Evolutionary conservation across 2,888 invertebrate species (phyloP).

Genomic region (Lamproptera curius): DNA sequence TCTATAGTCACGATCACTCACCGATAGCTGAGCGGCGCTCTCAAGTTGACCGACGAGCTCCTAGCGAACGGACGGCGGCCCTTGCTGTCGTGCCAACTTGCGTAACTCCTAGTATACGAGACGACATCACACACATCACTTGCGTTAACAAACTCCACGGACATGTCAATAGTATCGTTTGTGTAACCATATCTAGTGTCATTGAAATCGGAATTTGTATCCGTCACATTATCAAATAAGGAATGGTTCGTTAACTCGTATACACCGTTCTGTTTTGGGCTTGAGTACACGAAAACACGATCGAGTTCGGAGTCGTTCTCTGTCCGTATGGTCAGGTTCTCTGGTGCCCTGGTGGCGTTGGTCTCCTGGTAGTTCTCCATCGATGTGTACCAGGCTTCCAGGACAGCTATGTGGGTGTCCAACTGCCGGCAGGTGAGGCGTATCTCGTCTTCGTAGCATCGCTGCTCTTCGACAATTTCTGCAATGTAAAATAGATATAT

Average conservation of each 20-base stretch:
- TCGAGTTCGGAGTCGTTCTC: conserved; percentile 66
- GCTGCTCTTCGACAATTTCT: conserved; percentile 82
- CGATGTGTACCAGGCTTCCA: conserved; percentile 80
- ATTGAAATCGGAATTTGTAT: conserved; percentile 31
- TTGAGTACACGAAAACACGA: conserved; percentile 63
- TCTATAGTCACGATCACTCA: conserved; percentile 40
- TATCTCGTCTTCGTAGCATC: conserved; percentile 79
- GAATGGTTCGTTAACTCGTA: conserved; percentile 55
- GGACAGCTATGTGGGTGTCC: conserved; percentile 80
- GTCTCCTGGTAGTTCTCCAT: conserved; percentile 44
- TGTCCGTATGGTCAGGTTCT: conserved; percentile 45
- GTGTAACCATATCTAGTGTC: conserved; percentile 37
- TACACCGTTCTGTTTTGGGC: conserved; percentile 68
- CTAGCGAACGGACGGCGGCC: conserved; percentile 41
- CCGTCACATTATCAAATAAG: conserved; percentile 41
- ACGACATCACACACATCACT: conserved; percentile 53
- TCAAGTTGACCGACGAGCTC: conserved; percentile 57
- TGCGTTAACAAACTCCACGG: conserved; percentile 50
- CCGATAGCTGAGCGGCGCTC: conserved; percentile 74
- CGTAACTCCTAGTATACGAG: conserved; percentile 59
- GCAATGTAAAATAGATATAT: conserved; percentile 60
- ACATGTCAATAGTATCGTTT: conserved; percentile 42
- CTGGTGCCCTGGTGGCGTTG: conserved; percentile 38
- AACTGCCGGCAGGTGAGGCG: conserved; percentile 80
- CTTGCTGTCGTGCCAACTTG: conserved; percentile 64